Conservation (phyloP, 2,113 vertebrate species). For the Cephalopholis sonnerati region DNA sequence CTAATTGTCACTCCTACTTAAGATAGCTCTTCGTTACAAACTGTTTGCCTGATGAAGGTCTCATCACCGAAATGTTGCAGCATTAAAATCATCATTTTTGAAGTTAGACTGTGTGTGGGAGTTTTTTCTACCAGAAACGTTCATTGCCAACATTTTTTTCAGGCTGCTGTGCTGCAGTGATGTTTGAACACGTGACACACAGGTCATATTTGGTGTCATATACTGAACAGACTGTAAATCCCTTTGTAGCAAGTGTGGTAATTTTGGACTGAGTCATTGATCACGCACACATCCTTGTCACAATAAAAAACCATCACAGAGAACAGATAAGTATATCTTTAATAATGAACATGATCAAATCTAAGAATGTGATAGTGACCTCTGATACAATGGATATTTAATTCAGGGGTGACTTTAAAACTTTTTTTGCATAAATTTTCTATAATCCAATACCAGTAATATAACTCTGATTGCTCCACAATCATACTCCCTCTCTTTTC, state of each 20-base stretch:
- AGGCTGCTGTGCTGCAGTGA: neutral
- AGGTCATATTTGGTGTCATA: neutral
- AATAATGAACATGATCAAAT: constrained; percentile 89
- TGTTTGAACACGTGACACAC: neutral
- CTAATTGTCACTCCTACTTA: too few species aligned
- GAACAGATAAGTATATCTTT: constrained; percentile 87
- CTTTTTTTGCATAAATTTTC: constrained; percentile 83
- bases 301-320: constrained; percentile 8
- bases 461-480: constrained; percentile 89
- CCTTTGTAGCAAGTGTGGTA: neutral
- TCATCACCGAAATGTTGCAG: too few species aligned
- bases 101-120: too few species aligned
- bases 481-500: constrained; percentile 81
- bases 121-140: too few species aligned
- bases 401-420: constrained; percentile 84
- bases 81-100: too few species aligned
- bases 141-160: too few species aligned
- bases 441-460: constrained; percentile 88
- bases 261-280: neutral
- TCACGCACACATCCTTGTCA: neutral
- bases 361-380: constrained; percentile 87
- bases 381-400: constrained; percentile 88
- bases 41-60: too few species aligned
- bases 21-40: too few species aligned
- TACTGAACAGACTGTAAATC: neutral